These are phyloP conservation scores for Kryptolebias ocellatus DNA, from an alignment of 2,797 vertebrate species.

Conservation along the genomic window DNA sequence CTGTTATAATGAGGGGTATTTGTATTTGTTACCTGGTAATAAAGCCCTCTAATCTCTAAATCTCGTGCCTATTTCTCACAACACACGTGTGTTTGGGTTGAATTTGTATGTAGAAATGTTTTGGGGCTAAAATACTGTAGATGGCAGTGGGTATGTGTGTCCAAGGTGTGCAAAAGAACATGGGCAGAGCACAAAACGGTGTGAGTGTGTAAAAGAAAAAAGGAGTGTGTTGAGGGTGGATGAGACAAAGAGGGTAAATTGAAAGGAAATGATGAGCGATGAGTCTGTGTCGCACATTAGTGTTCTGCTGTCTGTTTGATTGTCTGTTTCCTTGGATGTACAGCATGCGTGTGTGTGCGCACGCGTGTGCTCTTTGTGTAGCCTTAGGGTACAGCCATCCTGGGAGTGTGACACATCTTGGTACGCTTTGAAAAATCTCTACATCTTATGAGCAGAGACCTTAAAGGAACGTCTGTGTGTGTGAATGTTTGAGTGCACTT, in stretches of 20 bases:
- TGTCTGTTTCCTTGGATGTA: slow-evolving; percentile 56
- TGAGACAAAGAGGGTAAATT: slow-evolving; percentile 75
- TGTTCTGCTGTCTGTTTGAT: slow-evolving; percentile 61
- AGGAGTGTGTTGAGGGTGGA: slow-evolving; percentile 57
- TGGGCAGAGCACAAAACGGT: slow-evolving; percentile 16
- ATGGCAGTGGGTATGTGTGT: neutral
- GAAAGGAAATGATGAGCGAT: slow-evolving; percentile 80
- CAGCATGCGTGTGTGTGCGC: slow-evolving; percentile 7
- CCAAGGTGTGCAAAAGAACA: slow-evolving; percentile 21
- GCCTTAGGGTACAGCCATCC: slow-evolving; percentile 46
- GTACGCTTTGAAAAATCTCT: slow-evolving; percentile 55
- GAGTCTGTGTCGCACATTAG: slow-evolving; percentile 78
- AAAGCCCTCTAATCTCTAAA: slow-evolving; percentile 68
- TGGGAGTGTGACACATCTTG: slow-evolving; percentile 55
- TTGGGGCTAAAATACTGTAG: neutral
- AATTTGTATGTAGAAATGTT: slow-evolving; percentile 32
- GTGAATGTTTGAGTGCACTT: slow-evolving; percentile 17
- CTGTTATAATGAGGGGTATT: slow-evolving; percentile 79
- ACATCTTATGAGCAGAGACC: slow-evolving; percentile 52
- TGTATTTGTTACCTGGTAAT: slow-evolving; percentile 77
- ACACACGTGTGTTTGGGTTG: slow-evolving; percentile 49
- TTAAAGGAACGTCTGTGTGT: slow-evolving; percentile 23
- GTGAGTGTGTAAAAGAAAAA: slow-evolving; percentile 28
- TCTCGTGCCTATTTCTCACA: slow-evolving; percentile 64
- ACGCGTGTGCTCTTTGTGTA: slow-evolving; percentile 22